Conservation (phyloP, 2,113 vertebrate genomes). For the Oceanodroma tethys region DNA sequence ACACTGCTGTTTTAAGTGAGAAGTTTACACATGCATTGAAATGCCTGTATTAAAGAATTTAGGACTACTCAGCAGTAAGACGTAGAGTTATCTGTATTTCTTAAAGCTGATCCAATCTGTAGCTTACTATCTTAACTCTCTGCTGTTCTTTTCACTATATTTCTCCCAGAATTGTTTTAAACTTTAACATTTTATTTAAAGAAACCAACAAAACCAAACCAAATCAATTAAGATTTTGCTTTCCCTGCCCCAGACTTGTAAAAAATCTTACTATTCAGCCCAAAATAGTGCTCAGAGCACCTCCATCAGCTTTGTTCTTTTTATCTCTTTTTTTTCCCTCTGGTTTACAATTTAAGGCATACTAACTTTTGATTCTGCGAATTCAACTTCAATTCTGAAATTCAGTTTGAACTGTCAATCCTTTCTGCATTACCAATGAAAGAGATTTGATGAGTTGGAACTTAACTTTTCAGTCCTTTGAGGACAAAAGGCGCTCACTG, state of each 20-base stretch:
- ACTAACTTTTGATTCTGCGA: not conserved
- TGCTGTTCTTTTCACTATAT: not conserved
- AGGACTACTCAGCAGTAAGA: not conserved
- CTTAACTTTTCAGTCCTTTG: not conserved
- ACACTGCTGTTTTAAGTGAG: not conserved
- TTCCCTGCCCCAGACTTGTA: not conserved
- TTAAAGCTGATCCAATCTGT: not conserved
- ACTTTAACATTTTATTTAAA: not conserved
- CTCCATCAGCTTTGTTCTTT: not conserved
- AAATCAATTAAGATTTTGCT: not conserved
- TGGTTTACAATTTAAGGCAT: not conserved
- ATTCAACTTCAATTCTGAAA: not conserved
- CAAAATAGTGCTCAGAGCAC: not conserved
- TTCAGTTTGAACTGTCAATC: not conserved
- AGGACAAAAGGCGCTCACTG: not conserved
- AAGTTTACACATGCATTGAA: not conserved
- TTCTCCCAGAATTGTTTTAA: not conserved
- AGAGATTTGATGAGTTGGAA: not conserved
- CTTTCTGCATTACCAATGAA: not conserved
- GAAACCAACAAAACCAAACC: fast-evolving
- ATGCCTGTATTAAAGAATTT: not conserved
- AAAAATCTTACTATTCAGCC: not conserved
- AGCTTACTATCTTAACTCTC: not conserved
- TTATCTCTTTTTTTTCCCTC: not conserved
- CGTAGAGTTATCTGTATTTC: not conserved